These are phyloP conservation scores for Drosophila lutescens DNA, from an alignment of 2,888 invertebrate genomes.

Conservation along the genomic window DNA sequence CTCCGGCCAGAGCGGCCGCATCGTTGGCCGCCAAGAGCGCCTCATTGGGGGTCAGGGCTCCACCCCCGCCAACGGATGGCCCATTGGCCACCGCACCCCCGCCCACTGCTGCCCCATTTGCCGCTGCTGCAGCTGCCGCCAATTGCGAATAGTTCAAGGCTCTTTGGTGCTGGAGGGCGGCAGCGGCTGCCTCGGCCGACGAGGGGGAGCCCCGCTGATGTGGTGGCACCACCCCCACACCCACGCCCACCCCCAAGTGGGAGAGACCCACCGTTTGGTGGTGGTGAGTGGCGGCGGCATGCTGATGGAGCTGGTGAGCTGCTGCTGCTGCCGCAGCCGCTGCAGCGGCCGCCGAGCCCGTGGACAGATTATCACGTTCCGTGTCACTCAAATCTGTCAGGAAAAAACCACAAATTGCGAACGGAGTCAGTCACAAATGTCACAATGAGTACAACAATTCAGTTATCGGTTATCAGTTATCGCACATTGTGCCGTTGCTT, in stretches of 20 bases:
- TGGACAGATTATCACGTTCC: constrained; percentile 83
- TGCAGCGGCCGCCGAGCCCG: constrained; percentile 78
- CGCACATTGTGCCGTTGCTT: too few species aligned
- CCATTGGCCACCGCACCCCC: constrained; percentile 82
- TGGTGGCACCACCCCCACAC: constrained; percentile 54
- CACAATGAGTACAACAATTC: constrained; percentile 14
- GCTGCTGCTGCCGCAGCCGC: constrained; percentile 64
- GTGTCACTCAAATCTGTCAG: constrained; percentile 82
- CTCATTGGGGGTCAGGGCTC: constrained; percentile 82
- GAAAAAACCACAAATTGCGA: constrained; percentile 12
- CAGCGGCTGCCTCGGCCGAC: constrained; percentile 69
- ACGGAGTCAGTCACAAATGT: constrained; percentile 33
- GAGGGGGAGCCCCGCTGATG: constrained; percentile 61
- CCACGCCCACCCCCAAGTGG: constrained; percentile 43
- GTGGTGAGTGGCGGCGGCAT: constrained; percentile 66
- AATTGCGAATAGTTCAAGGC: constrained; percentile 93
- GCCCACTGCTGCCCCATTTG: constrained; percentile 74
- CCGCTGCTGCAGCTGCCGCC: constrained; percentile 87
- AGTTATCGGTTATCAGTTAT: not conserved
- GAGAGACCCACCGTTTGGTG: constrained; percentile 70
- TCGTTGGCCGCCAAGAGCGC: constrained; percentile 80
- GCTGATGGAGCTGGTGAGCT: constrained; percentile 77
- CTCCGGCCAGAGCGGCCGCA: constrained; percentile 81
- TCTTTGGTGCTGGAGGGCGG: constrained; percentile 86
- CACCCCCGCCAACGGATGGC: constrained; percentile 65